These are phyloP conservation scores for Poecilia velifera DNA, from an alignment of 2,797 vertebrate species.

Conservation along the genomic window DNA sequence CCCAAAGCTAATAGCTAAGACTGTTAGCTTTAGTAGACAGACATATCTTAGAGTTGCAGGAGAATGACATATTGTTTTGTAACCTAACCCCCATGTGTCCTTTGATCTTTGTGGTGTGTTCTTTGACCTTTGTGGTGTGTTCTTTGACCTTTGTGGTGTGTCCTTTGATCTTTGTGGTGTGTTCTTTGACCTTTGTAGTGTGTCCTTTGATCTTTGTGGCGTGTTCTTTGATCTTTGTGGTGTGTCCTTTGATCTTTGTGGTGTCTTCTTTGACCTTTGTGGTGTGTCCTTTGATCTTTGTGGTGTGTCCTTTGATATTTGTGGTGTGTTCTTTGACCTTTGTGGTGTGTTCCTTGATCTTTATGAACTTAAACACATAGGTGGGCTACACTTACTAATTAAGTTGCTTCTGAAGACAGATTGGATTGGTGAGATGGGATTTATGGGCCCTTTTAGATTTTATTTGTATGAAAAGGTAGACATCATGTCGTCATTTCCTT, in stretches of 20 bases:
- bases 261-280: too few species aligned
- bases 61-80: not conserved
- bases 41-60: not conserved
- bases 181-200: too few species aligned
- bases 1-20: not conserved
- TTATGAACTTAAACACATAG: not conserved
- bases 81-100: too few species aligned
- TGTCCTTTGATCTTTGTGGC: too few species aligned
- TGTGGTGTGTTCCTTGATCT: not conserved
- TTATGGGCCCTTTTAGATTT: not conserved
- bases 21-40: not conserved
- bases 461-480: not conserved
- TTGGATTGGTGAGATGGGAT: not conserved
- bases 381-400: not conserved
- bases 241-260: too few species aligned
- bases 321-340: not conserved
- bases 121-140: too few species aligned
- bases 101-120: too few species aligned
- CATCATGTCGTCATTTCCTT: not conserved
- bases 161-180: too few species aligned
- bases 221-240: too few species aligned
- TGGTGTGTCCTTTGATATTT: not conserved
- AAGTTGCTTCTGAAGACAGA: not conserved
- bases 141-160: too few species aligned
- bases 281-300: too few species aligned